Evolutionary conservation across 2,113 vertebrate genomes (phyloP).

Genomic region (Falco punctatus): DNA sequence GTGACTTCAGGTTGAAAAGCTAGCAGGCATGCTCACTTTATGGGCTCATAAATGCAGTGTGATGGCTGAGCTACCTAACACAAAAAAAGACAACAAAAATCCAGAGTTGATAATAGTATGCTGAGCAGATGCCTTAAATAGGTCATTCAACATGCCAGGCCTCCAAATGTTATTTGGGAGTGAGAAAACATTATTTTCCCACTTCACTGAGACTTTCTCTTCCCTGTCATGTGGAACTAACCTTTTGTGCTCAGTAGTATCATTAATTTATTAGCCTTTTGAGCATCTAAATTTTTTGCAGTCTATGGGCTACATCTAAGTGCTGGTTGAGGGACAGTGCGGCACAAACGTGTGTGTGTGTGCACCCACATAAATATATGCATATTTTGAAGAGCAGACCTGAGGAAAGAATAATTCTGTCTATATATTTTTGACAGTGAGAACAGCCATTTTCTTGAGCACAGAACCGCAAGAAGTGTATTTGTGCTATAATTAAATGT

Average conservation of each 20-base stretch:
- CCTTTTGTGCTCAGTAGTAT: constrained; percentile 16
- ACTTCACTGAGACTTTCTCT: background rate
- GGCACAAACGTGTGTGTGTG: background rate
- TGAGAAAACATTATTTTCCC: constrained; percentile 49
- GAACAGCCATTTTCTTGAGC: background rate
- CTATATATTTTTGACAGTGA: background rate
- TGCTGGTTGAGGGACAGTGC: background rate
- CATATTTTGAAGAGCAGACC: background rate
- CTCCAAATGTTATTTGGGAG: constrained; percentile 44
- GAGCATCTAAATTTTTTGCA: background rate
- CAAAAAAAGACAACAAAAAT: background rate
- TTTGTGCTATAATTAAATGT: constrained; percentile 9
- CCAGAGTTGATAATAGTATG: background rate
- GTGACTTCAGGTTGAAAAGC: background rate
- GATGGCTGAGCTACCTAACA: background rate
- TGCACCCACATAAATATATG: background rate
- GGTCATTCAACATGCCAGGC: constrained; percentile 36
- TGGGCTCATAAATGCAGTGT: background rate
- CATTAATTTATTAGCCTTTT: constrained; percentile 64
- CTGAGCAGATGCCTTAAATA: constrained; percentile 49
- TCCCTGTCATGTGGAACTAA: constrained; percentile 40
- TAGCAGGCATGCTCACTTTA: background rate
- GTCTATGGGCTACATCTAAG: background rate
- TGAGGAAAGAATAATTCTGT: background rate
- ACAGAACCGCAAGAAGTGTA: background rate